Evolutionary conservation across 2,888 invertebrate species (phyloP).

Genomic region (Cryptocheilus praepositus): DNA sequence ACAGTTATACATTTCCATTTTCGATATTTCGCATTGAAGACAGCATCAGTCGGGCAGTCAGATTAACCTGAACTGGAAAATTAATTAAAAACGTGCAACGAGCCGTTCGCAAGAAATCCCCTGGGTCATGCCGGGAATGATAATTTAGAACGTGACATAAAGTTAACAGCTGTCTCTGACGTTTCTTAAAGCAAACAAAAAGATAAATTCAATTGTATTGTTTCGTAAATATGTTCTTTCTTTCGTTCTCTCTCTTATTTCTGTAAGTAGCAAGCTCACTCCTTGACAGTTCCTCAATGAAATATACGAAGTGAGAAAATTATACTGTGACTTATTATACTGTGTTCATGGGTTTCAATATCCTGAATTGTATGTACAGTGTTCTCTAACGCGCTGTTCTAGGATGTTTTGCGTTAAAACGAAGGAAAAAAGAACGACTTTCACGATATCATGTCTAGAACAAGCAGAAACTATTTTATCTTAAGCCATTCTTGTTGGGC

Average conservation of each 20-base stretch:
- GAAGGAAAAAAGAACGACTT: constrained; percentile 20
- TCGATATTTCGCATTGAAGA: constrained; percentile 1
- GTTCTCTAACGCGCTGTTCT: constrained; percentile 30
- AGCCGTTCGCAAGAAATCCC: constrained; percentile 55
- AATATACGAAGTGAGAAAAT: constrained; percentile 60
- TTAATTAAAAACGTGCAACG: background rate
- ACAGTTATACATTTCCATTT: constrained; percentile 18
- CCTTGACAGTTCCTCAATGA: constrained; percentile 62
- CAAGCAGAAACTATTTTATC: constrained; percentile 15
- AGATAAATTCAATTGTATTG: constrained; percentile 39
- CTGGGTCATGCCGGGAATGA: constrained; percentile 62
- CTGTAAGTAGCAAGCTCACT: constrained; percentile 53
- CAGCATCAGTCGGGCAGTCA: background rate
- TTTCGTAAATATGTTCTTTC: constrained; percentile 39
- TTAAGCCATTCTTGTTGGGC: constrained; percentile 2
- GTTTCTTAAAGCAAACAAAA: constrained; percentile 19
- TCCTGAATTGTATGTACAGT: constrained; percentile 36
- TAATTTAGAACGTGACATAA: constrained; percentile 20
- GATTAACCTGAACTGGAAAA: background rate
- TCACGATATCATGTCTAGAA: constrained; percentile 22
- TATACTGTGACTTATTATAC: constrained; percentile 49
- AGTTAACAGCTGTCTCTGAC: constrained; percentile 41
- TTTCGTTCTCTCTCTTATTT: constrained; percentile 46
- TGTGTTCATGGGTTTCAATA: constrained; percentile 39
- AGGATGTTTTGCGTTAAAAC: constrained; percentile 5